A percentile compares a stretch with the other conserved stretches of the same genome.
Conservation (phyloP, 2,888 invertebrate species). For the Perizoma affinitatum region DNA sequence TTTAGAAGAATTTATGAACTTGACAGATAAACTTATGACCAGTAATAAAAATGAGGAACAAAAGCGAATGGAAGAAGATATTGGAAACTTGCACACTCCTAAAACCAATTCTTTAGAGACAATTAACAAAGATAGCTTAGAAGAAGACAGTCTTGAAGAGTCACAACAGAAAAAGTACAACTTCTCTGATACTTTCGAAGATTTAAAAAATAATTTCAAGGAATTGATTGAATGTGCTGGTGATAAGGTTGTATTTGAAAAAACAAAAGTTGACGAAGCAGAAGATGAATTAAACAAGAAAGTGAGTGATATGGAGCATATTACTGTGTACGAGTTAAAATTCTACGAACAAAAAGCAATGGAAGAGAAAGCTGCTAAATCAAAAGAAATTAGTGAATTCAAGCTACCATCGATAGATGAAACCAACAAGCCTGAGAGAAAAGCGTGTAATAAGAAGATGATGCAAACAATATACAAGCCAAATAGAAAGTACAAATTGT, state of each 20-base stretch:
- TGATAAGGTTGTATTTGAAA: slow-evolving; percentile 39
- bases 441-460: slow-evolving; percentile 54
- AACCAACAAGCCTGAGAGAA: slow-evolving; percentile 59
- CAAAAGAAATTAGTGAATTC: slow-evolving; percentile 41
- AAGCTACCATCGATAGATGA: slow-evolving; percentile 68
- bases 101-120: slow-evolving; percentile 70
- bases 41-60: slow-evolving; percentile 46
- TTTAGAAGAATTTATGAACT: slow-evolving; percentile 72
- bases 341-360: slow-evolving; percentile 50
- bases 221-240: slow-evolving; percentile 59
- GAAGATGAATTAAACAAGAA: slow-evolving; percentile 47
- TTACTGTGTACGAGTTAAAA: slow-evolving; percentile 69
- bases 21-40: slow-evolving; percentile 71
- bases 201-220: slow-evolving; percentile 67
- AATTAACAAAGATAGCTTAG: slow-evolving; percentile 47
- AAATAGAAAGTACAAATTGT: slow-evolving; percentile 59
- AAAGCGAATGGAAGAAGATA: slow-evolving; percentile 46
- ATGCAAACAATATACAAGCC: slow-evolving; percentile 59
- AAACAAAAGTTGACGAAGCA: slow-evolving; percentile 35
- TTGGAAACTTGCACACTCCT: slow-evolving; percentile 68
- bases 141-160: slow-evolving; percentile 26
- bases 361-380: slow-evolving; percentile 23
- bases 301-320: slow-evolving; percentile 71
- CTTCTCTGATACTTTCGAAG: slow-evolving; percentile 66
- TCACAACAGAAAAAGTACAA: slow-evolving; percentile 42